A percentile compares a stretch with the other conserved stretches of the same genome.
These are phyloP conservation scores for Pandemis cinnamomeana DNA, from an alignment of 2,888 invertebrate species.

Conservation along the genomic window DNA sequence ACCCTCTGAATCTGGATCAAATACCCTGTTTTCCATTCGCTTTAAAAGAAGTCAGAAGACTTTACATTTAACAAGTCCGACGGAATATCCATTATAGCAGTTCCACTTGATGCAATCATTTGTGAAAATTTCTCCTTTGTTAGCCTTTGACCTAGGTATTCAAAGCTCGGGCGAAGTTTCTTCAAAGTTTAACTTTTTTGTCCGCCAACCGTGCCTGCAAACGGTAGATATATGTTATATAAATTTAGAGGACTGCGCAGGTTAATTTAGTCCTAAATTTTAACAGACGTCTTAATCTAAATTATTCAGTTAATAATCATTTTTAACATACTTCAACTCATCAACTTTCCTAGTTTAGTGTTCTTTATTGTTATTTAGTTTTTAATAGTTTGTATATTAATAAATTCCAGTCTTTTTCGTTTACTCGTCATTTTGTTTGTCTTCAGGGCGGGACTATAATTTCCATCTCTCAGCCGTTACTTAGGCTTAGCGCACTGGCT, in stretches of 20 bases:
- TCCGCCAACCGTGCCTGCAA: conserved; percentile 10
- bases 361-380: too few species aligned
- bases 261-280: neutral
- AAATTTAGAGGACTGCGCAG: neutral
- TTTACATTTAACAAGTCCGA: conserved; percentile 56
- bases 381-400: too few species aligned
- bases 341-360: too few species aligned
- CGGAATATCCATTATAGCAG: conserved; percentile 20
- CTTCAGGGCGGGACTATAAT: neutral
- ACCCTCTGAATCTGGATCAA: conserved; percentile 62
- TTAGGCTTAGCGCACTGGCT: neutral
- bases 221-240: neutral
- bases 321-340: too few species aligned
- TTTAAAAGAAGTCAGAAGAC: conserved; percentile 67
- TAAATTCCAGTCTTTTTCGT: too few species aligned
- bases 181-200: conserved; percentile 22
- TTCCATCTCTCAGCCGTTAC: neutral
- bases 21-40: conserved; percentile 73
- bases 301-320: too few species aligned
- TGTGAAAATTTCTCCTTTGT: conserved; percentile 20
- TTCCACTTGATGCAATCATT: conserved; percentile 29
- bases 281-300: too few species aligned
- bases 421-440: neutral
- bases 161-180: conserved; percentile 18
- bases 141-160: conserved; percentile 32